These are phyloP conservation scores for Tromatobia lineatoria DNA, from an alignment of 2,888 invertebrate species.

Conservation along the genomic window DNA sequence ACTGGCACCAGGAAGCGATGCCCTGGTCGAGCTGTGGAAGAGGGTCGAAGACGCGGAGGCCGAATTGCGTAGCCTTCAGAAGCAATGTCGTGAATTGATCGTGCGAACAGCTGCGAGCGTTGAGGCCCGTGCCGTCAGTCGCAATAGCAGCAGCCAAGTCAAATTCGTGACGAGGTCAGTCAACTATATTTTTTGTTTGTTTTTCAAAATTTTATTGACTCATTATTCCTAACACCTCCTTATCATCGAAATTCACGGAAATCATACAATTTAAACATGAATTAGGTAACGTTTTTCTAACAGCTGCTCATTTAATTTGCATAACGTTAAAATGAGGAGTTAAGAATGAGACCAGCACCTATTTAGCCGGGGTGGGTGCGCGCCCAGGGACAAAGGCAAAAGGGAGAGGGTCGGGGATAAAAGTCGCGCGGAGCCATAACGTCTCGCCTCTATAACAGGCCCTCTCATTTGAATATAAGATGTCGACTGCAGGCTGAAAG, in stretches of 20 bases:
- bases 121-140: constrained; percentile 78
- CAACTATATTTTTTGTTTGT: constrained; percentile 25
- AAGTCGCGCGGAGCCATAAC: constrained; percentile 75
- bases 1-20: constrained; percentile 89
- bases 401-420: constrained; percentile 33
- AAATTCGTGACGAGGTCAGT: constrained; percentile 69
- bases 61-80: constrained; percentile 90
- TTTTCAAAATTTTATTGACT: constrained; percentile 1
- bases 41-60: constrained; percentile 91
- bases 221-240: neutral
- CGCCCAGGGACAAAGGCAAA: constrained; percentile 28
- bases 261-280: constrained; percentile 41
- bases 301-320: constrained; percentile 76
- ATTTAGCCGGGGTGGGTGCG: constrained; percentile 71
- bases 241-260: constrained; percentile 1
- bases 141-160: constrained; percentile 61
- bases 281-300: constrained; percentile 55
- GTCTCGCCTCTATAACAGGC: constrained; percentile 74
- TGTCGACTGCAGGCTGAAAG: constrained; percentile 52
- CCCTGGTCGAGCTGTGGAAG: constrained; percentile 89
- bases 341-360: constrained; percentile 77
- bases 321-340: constrained; percentile 79
- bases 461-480: constrained; percentile 80
- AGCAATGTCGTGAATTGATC: constrained; percentile 89
- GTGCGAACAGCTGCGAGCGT: constrained; percentile 87